Percentiles rank a stretch among this genome's conserved stretches.
Conservation (phyloP, 2,888 invertebrate genomes). For the Protophormia terraenovae region DNA sequence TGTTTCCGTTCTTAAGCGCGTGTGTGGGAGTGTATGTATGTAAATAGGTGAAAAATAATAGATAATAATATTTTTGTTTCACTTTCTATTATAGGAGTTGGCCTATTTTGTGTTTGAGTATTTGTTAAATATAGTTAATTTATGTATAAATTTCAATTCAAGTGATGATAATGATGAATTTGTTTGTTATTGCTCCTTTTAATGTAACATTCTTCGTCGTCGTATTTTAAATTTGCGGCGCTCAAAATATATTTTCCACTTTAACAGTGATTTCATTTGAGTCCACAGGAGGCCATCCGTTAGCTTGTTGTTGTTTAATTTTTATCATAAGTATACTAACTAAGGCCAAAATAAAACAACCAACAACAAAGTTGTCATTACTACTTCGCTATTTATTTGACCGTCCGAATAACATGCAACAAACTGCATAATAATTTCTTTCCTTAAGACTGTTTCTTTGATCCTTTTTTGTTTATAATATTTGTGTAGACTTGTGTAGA, state of each 20-base stretch:
- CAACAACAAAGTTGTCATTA: not conserved
- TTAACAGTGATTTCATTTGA: conserved; percentile 28
- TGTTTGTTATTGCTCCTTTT: conserved; percentile 14
- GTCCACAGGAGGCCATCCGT: conserved; percentile 5
- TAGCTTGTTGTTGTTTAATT: not conserved
- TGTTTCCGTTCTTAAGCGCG: not conserved
- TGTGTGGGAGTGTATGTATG: not conserved
- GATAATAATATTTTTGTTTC: not conserved
- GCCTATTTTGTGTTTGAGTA: not conserved
- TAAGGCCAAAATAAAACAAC: not conserved
- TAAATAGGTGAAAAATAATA: conserved; percentile 4
- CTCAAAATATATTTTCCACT: conserved; percentile 41
- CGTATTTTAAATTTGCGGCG: not conserved
- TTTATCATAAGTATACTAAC: not conserved
- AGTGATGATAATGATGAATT: conserved; percentile 10
- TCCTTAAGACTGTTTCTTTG: not conserved
- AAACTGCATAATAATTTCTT: not conserved
- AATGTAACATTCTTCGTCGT: not conserved
- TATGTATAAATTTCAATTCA: not conserved
- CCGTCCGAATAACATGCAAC: not conserved
- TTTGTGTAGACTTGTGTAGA: not conserved
- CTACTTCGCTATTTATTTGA: too few relatives aligned
- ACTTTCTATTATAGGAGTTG: not conserved
- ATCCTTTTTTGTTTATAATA: not conserved
- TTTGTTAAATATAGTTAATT: not conserved